Percentiles rank a stretch among this genome's conserved stretches.
These are phyloP conservation scores for Daktulosphaira vitifoliae DNA, from an alignment of 1,140 invertebrate genomes.

Conservation along the genomic window DNA sequence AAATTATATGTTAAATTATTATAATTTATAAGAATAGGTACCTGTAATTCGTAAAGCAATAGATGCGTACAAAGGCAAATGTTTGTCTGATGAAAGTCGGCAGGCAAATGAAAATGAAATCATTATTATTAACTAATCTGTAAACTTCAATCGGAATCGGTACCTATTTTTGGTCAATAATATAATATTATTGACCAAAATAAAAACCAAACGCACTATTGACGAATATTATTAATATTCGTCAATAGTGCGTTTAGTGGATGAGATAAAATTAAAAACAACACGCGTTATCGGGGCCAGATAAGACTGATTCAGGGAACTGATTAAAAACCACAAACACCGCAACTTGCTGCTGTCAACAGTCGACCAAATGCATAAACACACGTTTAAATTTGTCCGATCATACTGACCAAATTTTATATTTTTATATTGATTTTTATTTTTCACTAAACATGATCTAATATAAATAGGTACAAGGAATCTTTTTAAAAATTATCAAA, in stretches of 20 bases:
- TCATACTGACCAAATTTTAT: too few relatives aligned
- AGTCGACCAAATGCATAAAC: too few relatives aligned
- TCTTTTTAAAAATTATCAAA: too few relatives aligned
- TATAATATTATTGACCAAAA: too few relatives aligned
- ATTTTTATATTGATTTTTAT: too few relatives aligned
- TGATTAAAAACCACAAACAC: neutral
- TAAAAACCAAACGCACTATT: too few relatives aligned
- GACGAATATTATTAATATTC: too few relatives aligned
- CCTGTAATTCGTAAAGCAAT: neutral
- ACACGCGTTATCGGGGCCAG: neutral
- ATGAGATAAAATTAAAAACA: neutral
- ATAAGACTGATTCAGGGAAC: neutral
- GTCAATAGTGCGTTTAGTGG: neutral
- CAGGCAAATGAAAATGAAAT: slow-evolving; percentile 2
- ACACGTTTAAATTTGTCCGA: too few relatives aligned
- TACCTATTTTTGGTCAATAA: neutral
- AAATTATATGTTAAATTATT: neutral
- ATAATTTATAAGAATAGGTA: neutral
- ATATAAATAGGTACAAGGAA: too few relatives aligned
- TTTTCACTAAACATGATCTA: too few relatives aligned
- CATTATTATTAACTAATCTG: slow-evolving; percentile 3
- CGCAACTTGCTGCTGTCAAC: neutral
- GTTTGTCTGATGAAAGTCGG: neutral
- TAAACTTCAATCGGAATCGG: neutral
- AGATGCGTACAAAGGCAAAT: neutral